Conservation (phyloP, 2,113 vertebrate species). For the Mixornis gularis region DNA sequence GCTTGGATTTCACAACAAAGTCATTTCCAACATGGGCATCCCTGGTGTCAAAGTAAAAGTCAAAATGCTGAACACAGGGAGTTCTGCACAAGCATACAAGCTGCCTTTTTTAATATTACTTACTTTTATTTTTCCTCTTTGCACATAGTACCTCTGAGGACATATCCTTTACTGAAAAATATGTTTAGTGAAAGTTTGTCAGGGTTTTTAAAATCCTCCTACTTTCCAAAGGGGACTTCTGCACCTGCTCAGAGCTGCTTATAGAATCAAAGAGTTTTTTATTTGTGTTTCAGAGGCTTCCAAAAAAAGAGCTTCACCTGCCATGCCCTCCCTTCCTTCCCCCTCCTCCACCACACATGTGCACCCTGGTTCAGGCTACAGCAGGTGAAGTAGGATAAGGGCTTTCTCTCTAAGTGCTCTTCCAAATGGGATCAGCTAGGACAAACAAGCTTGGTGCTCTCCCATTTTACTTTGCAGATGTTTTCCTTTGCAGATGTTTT, state of each 20-base stretch:
- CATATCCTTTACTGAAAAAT: neutral
- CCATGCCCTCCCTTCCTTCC: neutral
- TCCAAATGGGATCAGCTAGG: neutral
- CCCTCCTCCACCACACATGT: fast-evolving
- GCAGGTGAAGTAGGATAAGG: neutral
- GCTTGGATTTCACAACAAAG: neutral
- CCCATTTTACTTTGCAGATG: fast-evolving
- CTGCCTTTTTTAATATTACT: neutral
- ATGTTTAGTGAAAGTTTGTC: neutral
- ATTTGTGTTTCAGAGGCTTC: neutral
- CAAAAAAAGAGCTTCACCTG: neutral
- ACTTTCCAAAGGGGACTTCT: neutral
- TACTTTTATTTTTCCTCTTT: neutral
- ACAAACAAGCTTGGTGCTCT: too few species aligned
- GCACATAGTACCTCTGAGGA: neutral
- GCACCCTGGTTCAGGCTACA: neutral
- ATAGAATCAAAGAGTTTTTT: neutral
- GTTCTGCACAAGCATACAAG: neutral
- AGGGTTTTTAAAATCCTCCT: neutral
- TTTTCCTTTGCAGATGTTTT: neutral
- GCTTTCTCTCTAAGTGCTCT: fast-evolving
- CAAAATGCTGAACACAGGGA: neutral
- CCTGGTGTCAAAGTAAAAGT: neutral
- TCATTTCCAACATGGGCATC: fast-evolving
- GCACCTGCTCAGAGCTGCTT: neutral